Evolutionary conservation across 2,888 invertebrate species (phyloP), one percentile per base, ranked within the genome.

Genomic region (Neoascia interrupta): DNA sequence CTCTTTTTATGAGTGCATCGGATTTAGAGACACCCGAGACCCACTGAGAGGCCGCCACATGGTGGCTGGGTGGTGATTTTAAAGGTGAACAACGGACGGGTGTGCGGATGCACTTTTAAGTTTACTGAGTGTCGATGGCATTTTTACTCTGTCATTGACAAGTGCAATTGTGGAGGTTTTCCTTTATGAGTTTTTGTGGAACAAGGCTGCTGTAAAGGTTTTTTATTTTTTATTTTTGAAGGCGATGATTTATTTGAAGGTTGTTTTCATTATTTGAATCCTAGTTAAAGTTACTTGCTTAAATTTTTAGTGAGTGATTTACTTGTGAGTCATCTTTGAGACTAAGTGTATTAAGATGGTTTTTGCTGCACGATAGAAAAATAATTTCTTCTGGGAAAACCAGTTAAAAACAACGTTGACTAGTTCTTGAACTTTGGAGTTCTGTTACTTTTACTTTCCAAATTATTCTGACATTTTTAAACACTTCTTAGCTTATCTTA

Each of bases 71-170:
- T 49, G 68, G 43, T 28, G 34, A 11, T 18, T 5, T 16, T 43
- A 45, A 39, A 70, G 47, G 74, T 60, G 68, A 58, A 64, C 56
- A 69, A 41, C 49, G 51, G 34, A 70, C 45, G 72, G 58, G 64
- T 60, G 64, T 66, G 31, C 53, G 64, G 64, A 72, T 76, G 76
- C 76, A 76, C 49, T 70, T 66, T 56, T 49, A 36, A 68, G 72
- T 76, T 72, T 45, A 60, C 70, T 76, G 34, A 72, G 76, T 72
- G 76, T 76, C 76, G 76, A 76, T 76, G 76, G 72, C 76, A 76
- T 76, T 72, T 76, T 76, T 72, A 64, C 72, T 61, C 54, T 76
- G 64, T 70, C 76, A 72, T 66, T 72, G 76, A 66, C 72, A 72
- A 72, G 76, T 76, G 76, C 72, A 76, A 60, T 70, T 76, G 72